phyloP scores from a whole-genome alignment of 2,797 vertebrate genomes.

The Cossypha niveicapilla region DNA sequence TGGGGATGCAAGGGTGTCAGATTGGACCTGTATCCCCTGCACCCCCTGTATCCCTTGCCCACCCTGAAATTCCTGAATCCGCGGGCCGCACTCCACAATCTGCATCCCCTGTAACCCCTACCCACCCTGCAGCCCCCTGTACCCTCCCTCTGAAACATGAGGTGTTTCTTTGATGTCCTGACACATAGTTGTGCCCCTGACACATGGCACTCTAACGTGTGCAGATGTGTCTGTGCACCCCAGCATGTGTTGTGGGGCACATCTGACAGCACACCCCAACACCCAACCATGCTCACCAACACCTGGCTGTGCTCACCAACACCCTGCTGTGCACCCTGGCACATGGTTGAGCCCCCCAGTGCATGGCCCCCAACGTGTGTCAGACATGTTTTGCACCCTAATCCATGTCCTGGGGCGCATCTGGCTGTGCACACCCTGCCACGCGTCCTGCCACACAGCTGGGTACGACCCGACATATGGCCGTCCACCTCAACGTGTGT shows the following conservation, averaged over 20 bases:
- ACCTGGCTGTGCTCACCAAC: background rate
- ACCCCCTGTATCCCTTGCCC: background rate
- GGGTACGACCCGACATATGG: rapidly evolving
- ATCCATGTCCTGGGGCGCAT: background rate
- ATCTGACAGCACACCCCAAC: background rate
- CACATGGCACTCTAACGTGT: background rate
- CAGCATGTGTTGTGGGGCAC: background rate
- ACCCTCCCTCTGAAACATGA: background rate
- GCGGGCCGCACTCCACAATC: rapidly evolving
- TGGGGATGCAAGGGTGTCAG: background rate
- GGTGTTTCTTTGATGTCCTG: background rate
- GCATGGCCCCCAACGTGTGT: background rate
- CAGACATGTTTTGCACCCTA: background rate
- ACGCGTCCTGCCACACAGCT: background rate
- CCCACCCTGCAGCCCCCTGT: background rate
- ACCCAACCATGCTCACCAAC: background rate
- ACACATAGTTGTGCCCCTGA: background rate
- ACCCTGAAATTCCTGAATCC: background rate
- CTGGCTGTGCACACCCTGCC: background rate
- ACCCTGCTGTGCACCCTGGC: background rate
- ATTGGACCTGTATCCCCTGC: background rate
- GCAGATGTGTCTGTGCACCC: background rate
- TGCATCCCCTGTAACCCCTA: background rate
- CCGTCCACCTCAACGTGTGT: rapidly evolving
- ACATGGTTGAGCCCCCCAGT: background rate